Evolutionary conservation across 2,888 invertebrate genomes (phyloP).

Genomic region (Macrosoma leucophasiata): DNA sequence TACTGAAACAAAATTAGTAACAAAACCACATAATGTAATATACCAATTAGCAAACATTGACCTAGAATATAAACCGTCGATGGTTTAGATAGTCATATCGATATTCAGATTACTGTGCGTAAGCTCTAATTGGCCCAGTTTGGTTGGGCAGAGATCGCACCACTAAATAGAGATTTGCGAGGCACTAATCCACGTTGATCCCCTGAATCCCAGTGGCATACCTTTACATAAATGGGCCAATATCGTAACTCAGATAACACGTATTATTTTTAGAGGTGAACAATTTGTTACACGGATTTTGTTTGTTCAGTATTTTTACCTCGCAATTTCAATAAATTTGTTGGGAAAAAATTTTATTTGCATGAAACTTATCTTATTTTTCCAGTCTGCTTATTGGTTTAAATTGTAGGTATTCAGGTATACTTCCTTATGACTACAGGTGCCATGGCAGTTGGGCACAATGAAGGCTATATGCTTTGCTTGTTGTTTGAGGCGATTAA

Average conservation of each 20-base stretch:
- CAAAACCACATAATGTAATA: not conserved
- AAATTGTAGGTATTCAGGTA: too few species aligned
- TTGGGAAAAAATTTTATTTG: too few species aligned
- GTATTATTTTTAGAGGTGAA: constrained; percentile 15
- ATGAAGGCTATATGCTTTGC: too few species aligned
- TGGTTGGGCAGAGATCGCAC: constrained; percentile 51
- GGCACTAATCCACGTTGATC: constrained; percentile 61
- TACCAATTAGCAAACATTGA: not conserved
- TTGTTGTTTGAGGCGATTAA: too few species aligned
- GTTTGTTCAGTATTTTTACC: too few species aligned
- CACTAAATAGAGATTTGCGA: constrained; percentile 68
- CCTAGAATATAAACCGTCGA: constrained; percentile 3
- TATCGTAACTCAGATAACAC: constrained; percentile 28
- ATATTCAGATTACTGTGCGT: constrained; percentile 50
- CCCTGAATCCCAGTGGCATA: constrained; percentile 50
- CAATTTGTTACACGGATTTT: too few species aligned
- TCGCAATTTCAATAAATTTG: too few species aligned
- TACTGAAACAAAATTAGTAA: not conserved
- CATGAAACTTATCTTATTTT: too few species aligned
- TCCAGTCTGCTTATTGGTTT: too few species aligned
- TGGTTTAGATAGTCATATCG: constrained; percentile 30
- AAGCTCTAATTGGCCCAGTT: constrained; percentile 71
- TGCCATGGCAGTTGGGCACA: too few species aligned
- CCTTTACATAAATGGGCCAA: constrained; percentile 54
- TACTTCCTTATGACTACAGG: too few species aligned